Percentiles rank a stretch among this genome's conserved stretches.
Conservation (phyloP, 2,797 vertebrate species). For the Nyctibius grandis region DNA sequence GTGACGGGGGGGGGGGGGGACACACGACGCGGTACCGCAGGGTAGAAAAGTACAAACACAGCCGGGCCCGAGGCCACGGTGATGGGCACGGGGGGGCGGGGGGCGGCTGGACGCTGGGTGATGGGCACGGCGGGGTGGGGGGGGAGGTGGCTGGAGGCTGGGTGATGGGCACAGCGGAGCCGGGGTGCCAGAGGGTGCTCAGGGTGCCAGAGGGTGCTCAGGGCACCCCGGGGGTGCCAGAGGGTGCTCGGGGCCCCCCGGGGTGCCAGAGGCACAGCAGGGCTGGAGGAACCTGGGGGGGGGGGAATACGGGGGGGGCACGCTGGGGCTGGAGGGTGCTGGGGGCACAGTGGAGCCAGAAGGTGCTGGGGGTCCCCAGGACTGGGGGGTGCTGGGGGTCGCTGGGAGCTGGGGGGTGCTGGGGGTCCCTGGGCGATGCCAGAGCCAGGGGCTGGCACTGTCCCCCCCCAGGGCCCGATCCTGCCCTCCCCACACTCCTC, state of each 20-base stretch:
- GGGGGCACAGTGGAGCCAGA: not conserved
- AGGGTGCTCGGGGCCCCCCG: not conserved
- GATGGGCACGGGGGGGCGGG: not conserved
- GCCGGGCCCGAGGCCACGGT: too few species aligned
- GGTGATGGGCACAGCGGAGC: too few species aligned
- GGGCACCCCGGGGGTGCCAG: not conserved
- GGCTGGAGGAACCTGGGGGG: not conserved
- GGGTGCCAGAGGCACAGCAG: not conserved
- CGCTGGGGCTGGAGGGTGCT: not conserved
- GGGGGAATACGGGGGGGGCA: too few species aligned
- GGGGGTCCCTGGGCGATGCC: not conserved
- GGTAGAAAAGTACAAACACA: constrained; percentile 30
- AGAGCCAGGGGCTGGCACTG: not conserved
- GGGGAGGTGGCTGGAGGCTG: too few species aligned
- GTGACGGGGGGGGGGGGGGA: too few species aligned
- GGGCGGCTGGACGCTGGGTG: too few species aligned
- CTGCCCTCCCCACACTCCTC: not conserved
- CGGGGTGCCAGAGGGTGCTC: too few species aligned
- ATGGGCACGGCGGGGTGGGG: not conserved
- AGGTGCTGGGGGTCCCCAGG: too few species aligned
- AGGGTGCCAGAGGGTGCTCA: too few species aligned
- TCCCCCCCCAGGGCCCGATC: not conserved
- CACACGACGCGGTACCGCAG: not conserved
- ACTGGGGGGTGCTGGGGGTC: too few species aligned
- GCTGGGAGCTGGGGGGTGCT: too few species aligned